These are phyloP conservation scores for Osedax fenrisi DNA, from an alignment of 2,888 invertebrate species.

Conservation along the genomic window DNA sequence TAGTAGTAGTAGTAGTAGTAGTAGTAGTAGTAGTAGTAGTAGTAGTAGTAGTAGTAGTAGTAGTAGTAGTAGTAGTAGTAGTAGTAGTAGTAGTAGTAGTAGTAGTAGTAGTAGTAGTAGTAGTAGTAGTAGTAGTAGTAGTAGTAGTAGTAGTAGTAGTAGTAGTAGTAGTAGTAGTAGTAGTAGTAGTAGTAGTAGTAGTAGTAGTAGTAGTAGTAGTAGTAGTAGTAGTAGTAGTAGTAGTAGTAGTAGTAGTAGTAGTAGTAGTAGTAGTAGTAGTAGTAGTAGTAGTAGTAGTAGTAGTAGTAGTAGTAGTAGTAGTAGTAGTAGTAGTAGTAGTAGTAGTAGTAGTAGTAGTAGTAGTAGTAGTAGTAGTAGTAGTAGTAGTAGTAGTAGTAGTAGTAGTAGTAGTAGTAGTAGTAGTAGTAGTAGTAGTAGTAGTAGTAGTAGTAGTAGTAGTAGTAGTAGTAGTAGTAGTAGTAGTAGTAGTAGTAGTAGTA, in stretches of 20 bases:
- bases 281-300: slow-evolving; percentile 1
- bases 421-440: not conserved
- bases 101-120: slow-evolving; percentile 10
- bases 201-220: not conserved
- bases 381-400: not conserved
- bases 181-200: not conserved
- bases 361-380: not conserved
- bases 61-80: not conserved
- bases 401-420: not conserved
- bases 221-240: not conserved
- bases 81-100: slow-evolving; percentile 2
- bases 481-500: not conserved
- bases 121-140: not conserved
- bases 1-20: not conserved
- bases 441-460: slow-evolving; percentile 10
- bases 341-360: not conserved
- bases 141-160: not conserved
- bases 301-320: not conserved
- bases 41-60: slow-evolving; percentile 5
- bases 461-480: slow-evolving; percentile 8
- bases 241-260: not conserved
- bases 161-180: not conserved
- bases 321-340: not conserved
- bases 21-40: slow-evolving; percentile 7
- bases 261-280: not conserved